A percentile compares a stretch with the other conserved stretches of the same genome.
These are phyloP conservation scores for Xiphophorus hellerii DNA, from an alignment of 2,113 vertebrate genomes.

Conservation along the genomic window DNA sequence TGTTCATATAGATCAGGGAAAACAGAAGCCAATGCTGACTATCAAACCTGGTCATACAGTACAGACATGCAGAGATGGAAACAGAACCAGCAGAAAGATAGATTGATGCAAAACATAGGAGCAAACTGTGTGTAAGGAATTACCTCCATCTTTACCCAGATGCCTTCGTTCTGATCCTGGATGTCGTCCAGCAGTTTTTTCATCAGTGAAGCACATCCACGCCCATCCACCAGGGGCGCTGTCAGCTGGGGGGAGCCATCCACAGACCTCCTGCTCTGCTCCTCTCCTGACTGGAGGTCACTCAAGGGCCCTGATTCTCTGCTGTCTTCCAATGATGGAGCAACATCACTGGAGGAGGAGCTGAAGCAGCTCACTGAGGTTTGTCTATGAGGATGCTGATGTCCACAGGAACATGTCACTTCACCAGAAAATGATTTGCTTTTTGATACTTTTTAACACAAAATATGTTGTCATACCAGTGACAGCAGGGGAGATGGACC, in stretches of 20 bases:
- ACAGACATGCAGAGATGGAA: background rate
- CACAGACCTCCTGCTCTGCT: constrained; percentile 74
- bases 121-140: constrained; percentile 2
- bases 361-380: constrained; percentile 77
- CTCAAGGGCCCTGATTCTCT: constrained; percentile 91
- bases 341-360: constrained; percentile 91
- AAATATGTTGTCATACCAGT: constrained; percentile 33
- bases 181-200: constrained; percentile 90
- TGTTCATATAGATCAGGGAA: background rate
- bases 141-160: constrained; percentile 97
- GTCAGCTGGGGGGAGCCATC: background rate
- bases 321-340: constrained; percentile 89
- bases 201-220: constrained; percentile 71
- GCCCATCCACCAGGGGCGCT: constrained; percentile 23
- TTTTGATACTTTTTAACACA: background rate
- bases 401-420: background rate
- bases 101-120: constrained; percentile 2
- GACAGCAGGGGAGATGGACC: constrained; percentile 20
- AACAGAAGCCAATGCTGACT: background rate
- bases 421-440: background rate
- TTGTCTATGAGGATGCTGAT: constrained; percentile 78
- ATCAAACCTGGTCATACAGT: background rate
- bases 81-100: background rate
- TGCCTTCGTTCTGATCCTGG: constrained; percentile 87
- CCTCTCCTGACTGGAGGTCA: constrained; percentile 90